phyloP scores from a whole-genome alignment of 2,797 vertebrate genomes.

The Channa striata region DNA sequence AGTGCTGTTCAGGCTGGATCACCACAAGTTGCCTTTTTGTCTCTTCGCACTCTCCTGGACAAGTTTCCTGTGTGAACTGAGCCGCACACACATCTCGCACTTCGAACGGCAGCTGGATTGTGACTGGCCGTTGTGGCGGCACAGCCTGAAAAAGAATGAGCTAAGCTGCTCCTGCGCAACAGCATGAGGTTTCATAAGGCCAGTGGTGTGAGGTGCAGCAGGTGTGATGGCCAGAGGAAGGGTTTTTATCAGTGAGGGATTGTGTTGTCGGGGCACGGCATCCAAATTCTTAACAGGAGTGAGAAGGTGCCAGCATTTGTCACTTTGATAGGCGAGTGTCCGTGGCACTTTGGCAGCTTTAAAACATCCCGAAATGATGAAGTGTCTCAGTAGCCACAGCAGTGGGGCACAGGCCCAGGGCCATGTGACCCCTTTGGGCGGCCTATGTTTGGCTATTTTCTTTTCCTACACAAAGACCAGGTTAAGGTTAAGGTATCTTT shows the following conservation, averaged over 20 bases:
- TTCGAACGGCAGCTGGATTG: slow-evolving; percentile 56
- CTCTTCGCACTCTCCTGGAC: slow-evolving; percentile 30
- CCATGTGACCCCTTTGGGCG: neutral
- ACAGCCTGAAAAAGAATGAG: slow-evolving; percentile 38
- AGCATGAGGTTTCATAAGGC: slow-evolving; percentile 42
- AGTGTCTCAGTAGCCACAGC: slow-evolving; percentile 15
- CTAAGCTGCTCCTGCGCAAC: slow-evolving; percentile 43
- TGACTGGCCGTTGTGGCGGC: slow-evolving; percentile 55
- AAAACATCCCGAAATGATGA: slow-evolving; percentile 52
- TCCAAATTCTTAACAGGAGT: slow-evolving; percentile 26
- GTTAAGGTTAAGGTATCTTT: no score
- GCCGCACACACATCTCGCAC: slow-evolving; percentile 50
- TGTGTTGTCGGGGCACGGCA: slow-evolving; percentile 37
- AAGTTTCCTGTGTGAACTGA: slow-evolving; percentile 41
- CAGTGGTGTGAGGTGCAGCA: slow-evolving; percentile 15
- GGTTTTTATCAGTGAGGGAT: slow-evolving; percentile 42
- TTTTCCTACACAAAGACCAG: neutral
- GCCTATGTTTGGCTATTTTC: neutral
- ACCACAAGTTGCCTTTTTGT: slow-evolving; percentile 61
- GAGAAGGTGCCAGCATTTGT: slow-evolving; percentile 33
- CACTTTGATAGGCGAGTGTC: slow-evolving; percentile 28
- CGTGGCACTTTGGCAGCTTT: slow-evolving; percentile 10
- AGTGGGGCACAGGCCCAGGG: neutral
- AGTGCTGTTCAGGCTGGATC: slow-evolving; percentile 53
- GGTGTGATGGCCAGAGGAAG: slow-evolving; percentile 27